Evolutionary conservation across 64 coral and sea anemone genomes (phyloP).

Genomic region (Pocillopora damicornis): DNA sequence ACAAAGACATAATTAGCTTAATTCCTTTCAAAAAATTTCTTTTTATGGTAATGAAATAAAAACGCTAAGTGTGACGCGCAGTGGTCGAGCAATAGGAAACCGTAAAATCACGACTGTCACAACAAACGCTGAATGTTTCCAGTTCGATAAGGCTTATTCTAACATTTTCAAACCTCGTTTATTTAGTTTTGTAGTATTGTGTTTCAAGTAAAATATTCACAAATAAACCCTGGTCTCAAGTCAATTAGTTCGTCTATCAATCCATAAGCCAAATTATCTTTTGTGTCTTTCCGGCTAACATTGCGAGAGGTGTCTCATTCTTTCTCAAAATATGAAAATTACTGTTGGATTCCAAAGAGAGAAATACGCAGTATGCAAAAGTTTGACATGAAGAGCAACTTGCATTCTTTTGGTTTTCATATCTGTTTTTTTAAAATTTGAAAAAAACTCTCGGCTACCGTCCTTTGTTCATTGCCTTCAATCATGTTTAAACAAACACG

Average conservation of each 20-base stretch:
- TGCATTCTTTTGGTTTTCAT: background rate
- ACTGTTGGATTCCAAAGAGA: background rate
- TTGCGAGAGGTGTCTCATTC: background rate
- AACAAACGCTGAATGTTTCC: no score
- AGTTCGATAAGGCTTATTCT: no score
- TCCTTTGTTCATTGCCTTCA: background rate
- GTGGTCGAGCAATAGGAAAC: no score
- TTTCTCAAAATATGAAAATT: background rate
- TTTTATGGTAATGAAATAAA: background rate
- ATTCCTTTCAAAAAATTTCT: background rate
- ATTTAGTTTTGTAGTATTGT: no score
- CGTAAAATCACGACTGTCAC: no score
- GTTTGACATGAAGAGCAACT: background rate
- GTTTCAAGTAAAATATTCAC: background rate
- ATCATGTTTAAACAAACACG: background rate
- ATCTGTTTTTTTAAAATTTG: background rate
- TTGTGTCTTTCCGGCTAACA: constrained; percentile 6
- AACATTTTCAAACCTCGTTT: no score
- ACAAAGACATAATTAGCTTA: background rate
- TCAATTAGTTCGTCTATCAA: background rate
- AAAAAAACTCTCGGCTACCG: background rate
- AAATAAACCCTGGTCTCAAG: background rate
- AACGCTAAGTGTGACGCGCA: background rate
- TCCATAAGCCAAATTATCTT: background rate
- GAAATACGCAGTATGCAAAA: background rate